Evolutionary conservation across 1,140 invertebrate species (phyloP).

Genomic region (Drosophila sulfurigaster): DNA sequence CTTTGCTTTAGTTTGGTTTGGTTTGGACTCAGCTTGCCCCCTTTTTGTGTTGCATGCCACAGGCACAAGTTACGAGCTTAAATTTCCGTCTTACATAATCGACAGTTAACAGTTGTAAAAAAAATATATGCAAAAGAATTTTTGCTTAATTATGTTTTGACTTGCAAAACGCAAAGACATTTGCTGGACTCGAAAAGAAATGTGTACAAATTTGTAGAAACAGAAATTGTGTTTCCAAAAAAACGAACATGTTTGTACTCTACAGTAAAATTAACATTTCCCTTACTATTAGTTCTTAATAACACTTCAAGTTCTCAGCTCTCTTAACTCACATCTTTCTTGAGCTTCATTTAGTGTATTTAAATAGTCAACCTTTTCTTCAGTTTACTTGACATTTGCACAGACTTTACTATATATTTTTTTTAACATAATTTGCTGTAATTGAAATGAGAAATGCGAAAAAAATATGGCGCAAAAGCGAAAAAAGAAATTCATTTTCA

Average conservation of each 20-base stretch:
- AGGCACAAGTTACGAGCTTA: background rate
- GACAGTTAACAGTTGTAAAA: constrained; percentile 14
- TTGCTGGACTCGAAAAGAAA: background rate
- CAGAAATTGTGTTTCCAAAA: background rate
- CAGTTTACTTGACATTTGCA: background rate
- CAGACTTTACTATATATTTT: constrained; percentile 37
- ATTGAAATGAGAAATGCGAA: constrained; percentile 73
- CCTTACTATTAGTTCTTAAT: too few relatives aligned
- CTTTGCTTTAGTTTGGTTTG: constrained; percentile 33
- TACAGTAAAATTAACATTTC: background rate
- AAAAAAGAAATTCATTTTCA: constrained; percentile 50
- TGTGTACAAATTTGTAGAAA: background rate
- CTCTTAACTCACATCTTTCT: background rate
- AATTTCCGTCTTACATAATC: constrained; percentile 6
- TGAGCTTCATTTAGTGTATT: background rate
- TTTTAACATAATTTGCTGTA: constrained; percentile 63
- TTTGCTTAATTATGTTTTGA: constrained; percentile 8
- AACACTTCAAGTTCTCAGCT: too few relatives aligned
- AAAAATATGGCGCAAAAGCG: constrained; percentile 22
- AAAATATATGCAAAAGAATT: background rate
- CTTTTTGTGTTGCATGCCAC: background rate
- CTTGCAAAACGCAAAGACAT: background rate
- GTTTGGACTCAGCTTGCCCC: constrained; percentile 8
- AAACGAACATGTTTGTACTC: background rate
- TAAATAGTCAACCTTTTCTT: background rate